phyloP scores from a whole-genome alignment of 2,797 vertebrate species.

The Heteromormyrus szaboi region DNA sequence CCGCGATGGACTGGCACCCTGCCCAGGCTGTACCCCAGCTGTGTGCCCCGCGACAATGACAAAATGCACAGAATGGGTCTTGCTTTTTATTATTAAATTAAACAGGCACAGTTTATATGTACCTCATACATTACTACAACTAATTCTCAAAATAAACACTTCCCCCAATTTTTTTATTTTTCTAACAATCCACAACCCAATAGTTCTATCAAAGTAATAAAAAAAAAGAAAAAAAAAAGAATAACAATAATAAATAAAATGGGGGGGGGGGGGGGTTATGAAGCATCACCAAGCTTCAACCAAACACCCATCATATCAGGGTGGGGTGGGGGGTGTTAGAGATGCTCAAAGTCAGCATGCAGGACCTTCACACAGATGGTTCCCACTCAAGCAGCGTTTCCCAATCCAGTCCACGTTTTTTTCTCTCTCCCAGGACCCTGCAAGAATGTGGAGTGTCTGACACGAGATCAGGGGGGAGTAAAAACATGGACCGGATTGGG shows the following conservation, averaged over 20 bases:
- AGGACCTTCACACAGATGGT: background rate
- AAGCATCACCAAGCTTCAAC: background rate
- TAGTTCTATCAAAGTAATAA: conserved; percentile 54
- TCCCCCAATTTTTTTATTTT: conserved; percentile 57
- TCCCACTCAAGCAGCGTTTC: background rate
- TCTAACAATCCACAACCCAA: conserved; percentile 58
- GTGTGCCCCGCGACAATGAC: background rate
- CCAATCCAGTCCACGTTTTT: background rate
- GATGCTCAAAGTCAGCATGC: background rate
- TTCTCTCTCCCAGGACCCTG: background rate
- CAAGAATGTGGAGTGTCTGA: background rate
- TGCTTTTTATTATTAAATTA: conserved; percentile 66
- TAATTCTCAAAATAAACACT: conserved; percentile 57
- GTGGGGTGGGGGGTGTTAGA: background rate
- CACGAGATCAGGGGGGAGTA: background rate
- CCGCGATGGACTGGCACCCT: too few species aligned
- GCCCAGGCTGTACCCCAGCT: too few species aligned
- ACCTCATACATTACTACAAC: conserved; percentile 63
- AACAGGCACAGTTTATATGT: conserved; percentile 69
- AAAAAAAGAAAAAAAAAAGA: conserved; percentile 18
- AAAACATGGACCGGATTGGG: background rate
- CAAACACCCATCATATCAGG: background rate
- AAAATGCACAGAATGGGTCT: conserved; percentile 51
- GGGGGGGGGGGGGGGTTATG: background rate
- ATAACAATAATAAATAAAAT: background rate